Conservation (phyloP, 2,888 invertebrate genomes). For the Sesamia inferens region DNA sequence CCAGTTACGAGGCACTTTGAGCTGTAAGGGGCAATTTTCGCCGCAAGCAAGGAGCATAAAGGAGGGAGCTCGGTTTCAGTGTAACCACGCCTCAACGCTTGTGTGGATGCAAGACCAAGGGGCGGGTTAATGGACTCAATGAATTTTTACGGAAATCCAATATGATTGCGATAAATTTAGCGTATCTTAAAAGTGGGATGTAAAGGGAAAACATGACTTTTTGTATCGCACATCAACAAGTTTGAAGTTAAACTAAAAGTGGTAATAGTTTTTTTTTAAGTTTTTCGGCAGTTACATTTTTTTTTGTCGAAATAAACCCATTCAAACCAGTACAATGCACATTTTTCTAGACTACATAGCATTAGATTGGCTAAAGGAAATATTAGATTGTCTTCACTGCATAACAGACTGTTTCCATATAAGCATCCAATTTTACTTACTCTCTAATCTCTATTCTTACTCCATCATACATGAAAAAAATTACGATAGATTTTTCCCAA, state of each 20-base stretch:
- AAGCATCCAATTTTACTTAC: background rate
- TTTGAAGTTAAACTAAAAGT: background rate
- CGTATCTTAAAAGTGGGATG: constrained; percentile 17
- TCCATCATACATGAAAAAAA: background rate
- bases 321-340: background rate
- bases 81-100: constrained; percentile 84
- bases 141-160: constrained; percentile 58
- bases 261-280: background rate
- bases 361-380: background rate
- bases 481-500: too few species aligned
- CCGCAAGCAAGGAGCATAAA: constrained; percentile 78
- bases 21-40: constrained; percentile 84
- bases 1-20: constrained; percentile 79
- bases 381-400: background rate
- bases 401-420: background rate
- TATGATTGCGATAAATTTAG: constrained; percentile 49
- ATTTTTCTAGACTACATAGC: background rate
- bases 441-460: background rate
- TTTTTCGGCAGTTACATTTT: background rate
- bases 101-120: constrained; percentile 70
- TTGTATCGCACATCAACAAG: background rate
- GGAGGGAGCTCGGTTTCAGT: constrained; percentile 80
- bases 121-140: constrained; percentile 67
- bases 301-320: background rate
- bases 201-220: constrained; percentile 10